Evolutionary conservation across 2,113 vertebrate genomes (phyloP).

Genomic region (Centrocercus urophasianus): DNA sequence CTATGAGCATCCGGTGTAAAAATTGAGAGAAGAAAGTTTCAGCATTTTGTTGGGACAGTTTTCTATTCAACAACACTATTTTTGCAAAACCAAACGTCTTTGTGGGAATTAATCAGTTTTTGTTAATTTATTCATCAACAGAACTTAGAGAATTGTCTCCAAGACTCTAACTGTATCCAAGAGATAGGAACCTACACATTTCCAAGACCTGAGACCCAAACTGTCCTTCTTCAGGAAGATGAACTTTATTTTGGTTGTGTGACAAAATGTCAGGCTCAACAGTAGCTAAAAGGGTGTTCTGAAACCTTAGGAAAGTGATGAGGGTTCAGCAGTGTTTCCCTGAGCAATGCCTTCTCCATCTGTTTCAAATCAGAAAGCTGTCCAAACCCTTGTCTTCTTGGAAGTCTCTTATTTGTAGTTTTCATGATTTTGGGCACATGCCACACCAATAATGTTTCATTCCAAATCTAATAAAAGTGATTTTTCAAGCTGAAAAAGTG

Average conservation of each 20-base stretch:
- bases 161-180: neutral
- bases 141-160: neutral
- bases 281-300: neutral
- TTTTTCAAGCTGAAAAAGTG: slow-evolving; percentile 59
- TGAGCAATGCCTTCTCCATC: neutral
- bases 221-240: neutral
- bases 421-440: slow-evolving; percentile 44
- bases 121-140: neutral
- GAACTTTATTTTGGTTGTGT: too few species aligned
- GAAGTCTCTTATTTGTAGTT: neutral
- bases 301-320: neutral
- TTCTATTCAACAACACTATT: neutral
- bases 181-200: too few species aligned
- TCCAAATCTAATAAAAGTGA: slow-evolving; percentile 55
- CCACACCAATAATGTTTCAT: slow-evolving; percentile 22
- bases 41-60: neutral
- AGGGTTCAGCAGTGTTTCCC: neutral
- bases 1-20: neutral
- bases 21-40: neutral
- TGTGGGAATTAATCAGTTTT: neutral
- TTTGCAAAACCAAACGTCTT: neutral
- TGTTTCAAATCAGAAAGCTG: neutral
- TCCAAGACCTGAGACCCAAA: neutral
- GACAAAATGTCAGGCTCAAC: neutral
- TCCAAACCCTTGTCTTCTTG: neutral